Evolutionary conservation across 2,888 invertebrate species (phyloP), one percentile per base, ranked within the genome.

Genomic region (Lamproptera curius): DNA sequence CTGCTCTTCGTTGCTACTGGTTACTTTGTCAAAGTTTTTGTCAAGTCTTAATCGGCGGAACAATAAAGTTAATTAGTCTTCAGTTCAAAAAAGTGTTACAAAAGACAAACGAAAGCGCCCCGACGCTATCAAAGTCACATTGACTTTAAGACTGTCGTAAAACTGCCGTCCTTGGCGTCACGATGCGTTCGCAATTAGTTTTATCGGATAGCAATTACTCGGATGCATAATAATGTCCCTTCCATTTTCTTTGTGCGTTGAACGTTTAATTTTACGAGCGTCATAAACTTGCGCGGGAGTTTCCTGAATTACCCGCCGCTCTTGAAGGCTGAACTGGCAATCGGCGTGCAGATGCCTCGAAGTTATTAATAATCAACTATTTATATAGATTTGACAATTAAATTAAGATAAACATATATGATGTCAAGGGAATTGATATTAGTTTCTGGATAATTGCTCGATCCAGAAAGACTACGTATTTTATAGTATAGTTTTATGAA

Each of bases 201-300:
- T 47, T 47, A 47, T 47, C 47, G 37, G 20, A 37, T 42, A 33
- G 37, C 37, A 42, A 47, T 42, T 42, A 47, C 31, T 37, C 23
- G 3, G 31, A 20, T 9, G 31, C 42, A 42, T 42, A 47, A 42
- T 47, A 47, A 42, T 42, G 58, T 51, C 63, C 15, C 54, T 61
- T 70, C 69, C 58, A 63, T 55, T 11, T 10, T 39, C 26, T 23
- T 9, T 56, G 60, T 35, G 55, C 62, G 62, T 44, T 14, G 42
- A 39, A 39, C 40, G 56, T 73, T 69, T 73, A 74, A 70, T 69
- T 76, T 77, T 71, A 76, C 64, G 70, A 72, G 65, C 58, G 58
- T 56, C 66, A 71, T 72, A 73, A 72, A 72, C 67, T 62, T 62
- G 67, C 67, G 63, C 66, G 56, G 46, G 65, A 62, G 70, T 73